phyloP scores from a whole-genome alignment of 2,113 vertebrate species.

The Scomber scombrus region DNA sequence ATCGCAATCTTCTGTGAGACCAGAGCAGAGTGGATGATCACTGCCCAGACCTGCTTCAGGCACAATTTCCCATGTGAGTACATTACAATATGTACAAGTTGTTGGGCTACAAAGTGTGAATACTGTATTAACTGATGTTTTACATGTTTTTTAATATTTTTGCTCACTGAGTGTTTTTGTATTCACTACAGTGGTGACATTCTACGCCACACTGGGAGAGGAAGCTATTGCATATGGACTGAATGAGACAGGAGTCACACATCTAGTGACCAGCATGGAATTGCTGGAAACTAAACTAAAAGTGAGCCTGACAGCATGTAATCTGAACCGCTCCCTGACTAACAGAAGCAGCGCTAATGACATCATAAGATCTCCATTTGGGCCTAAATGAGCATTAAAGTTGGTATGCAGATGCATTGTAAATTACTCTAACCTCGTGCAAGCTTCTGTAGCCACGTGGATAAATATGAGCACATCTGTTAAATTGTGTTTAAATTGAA shows the following conservation, averaged over 20 bases:
- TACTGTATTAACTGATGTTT: neutral
- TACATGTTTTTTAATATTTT: too few species aligned
- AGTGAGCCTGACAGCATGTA: slow-evolving; percentile 79
- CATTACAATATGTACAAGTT: neutral
- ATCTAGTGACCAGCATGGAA: slow-evolving; percentile 93
- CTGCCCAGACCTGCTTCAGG: slow-evolving; percentile 95
- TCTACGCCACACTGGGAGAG: slow-evolving; percentile 96
- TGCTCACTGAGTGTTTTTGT: neutral
- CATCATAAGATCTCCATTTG: slow-evolving; percentile 17
- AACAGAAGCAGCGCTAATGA: neutral
- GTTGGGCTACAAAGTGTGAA: neutral
- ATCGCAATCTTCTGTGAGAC: slow-evolving; percentile 99
- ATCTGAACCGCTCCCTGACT: neutral
- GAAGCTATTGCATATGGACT: slow-evolving; percentile 93
- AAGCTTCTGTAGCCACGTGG: neutral
- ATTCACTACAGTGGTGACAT: slow-evolving; percentile 90
- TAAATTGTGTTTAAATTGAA: neutral
- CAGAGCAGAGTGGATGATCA: slow-evolving; percentile 96
- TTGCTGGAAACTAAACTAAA: slow-evolving; percentile 95
- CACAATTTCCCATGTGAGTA: slow-evolving; percentile 94
- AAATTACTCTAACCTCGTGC: neutral
- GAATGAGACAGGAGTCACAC: slow-evolving; percentile 92
- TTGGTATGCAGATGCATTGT: neutral
- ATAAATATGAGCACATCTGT: slow-evolving; percentile 5
- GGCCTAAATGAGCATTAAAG: neutral